Evolutionary conservation across 1,140 invertebrate genomes (phyloP), one percentile per base, ranked within the genome.

Genomic region (Triops cancriformis): DNA sequence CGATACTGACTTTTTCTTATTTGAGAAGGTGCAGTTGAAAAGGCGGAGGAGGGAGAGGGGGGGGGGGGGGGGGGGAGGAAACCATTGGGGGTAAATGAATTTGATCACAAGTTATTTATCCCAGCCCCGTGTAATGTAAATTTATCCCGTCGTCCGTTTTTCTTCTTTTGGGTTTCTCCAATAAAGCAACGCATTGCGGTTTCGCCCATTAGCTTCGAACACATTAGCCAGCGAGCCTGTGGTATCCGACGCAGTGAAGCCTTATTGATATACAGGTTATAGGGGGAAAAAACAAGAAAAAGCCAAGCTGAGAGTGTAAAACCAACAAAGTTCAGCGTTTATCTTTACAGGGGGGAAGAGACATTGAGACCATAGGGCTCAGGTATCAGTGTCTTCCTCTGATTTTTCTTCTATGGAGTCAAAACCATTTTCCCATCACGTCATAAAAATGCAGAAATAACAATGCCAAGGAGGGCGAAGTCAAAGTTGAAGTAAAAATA

Each of bases 51-150:
- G 7, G 51, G 51, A 14, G 51, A 14, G 51, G 9, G 18, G 23
- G 18, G 51, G 31, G 7, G 31, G 31, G 2, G 31, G 31, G 31
- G 7, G 31, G 7, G 31, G 51, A 23, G 23, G 51, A 23, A 37
- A 37, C 31, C 2, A 37, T 37, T 37, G 51, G 51, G 23, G 23
- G 23, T 18, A 64, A 23, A 64, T 64, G 18, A 64, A 64, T 64
- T 18, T 64, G 51, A 64, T 64, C 51, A 64, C 51, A 64, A 64
- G 51, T 64, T 64, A 64, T 64, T 64, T 64, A 64, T 64, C 51
- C 51, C 14, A 64, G 51, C 51, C 51, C 14, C 23, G 14, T 23
- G 51, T 64, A n/a, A n/a, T 64, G 51, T 64, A 64, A 64, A 9
- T 64, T 18, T 64, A 64, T 64, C 51, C 23, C 23, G 18, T 64